Conservation (phyloP, 1,140 invertebrate genomes). For the Danaus melanippus region DNA sequence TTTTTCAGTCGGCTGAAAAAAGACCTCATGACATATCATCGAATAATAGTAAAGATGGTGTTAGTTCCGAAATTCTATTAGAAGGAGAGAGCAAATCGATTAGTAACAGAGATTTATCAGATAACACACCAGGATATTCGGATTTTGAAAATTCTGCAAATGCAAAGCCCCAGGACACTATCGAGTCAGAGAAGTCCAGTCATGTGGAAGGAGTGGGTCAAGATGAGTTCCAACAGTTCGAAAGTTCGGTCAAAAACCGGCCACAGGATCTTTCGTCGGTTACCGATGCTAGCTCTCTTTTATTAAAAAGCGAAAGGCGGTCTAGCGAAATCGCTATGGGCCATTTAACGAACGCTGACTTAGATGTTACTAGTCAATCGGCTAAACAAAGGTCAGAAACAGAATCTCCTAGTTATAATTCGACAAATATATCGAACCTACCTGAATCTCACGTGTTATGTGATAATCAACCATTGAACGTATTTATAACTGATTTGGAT, state of each 20-base stretch:
- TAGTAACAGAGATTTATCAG: constrained; percentile 35
- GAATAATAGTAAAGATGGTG: constrained; percentile 20
- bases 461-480: constrained; percentile 34
- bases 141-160: constrained; percentile 52
- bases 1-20: constrained; percentile 51
- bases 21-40: constrained; percentile 52
- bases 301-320: constrained; percentile 45
- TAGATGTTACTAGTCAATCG: constrained; percentile 27
- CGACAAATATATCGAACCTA: constrained; percentile 51
- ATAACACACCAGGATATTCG: constrained; percentile 43
- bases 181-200: constrained; percentile 41
- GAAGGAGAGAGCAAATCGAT: constrained; percentile 47
- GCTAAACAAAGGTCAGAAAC: constrained; percentile 20
- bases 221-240: constrained; percentile 48
- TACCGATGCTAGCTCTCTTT: constrained; percentile 44
- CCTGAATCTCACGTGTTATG: constrained; percentile 47
- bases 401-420: constrained; percentile 35
- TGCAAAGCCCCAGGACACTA: constrained; percentile 46
- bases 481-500: constrained; percentile 44
- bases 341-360: constrained; percentile 19
- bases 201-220: constrained; percentile 40
- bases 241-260: constrained; percentile 39
- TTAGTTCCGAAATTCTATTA: constrained; percentile 32
- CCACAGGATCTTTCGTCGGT: constrained; percentile 53
- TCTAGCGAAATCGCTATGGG: constrained; percentile 34